Evolutionary conservation across 2,797 vertebrate genomes (phyloP).

Genomic region (Eutrigla gurnardus): DNA sequence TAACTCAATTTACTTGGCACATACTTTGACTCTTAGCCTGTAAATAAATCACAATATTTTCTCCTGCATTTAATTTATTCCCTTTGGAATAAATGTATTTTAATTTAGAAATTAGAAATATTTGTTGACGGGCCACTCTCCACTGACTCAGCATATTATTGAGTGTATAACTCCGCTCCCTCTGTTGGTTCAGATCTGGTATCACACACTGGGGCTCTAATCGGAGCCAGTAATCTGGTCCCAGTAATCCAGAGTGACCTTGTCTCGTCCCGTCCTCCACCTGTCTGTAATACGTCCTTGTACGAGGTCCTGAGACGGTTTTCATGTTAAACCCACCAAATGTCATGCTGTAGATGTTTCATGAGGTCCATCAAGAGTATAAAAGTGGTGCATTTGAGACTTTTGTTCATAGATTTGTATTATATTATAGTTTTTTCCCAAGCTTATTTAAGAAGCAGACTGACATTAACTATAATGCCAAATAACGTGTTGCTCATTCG

Average conservation of each 20-base stretch:
- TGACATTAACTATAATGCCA: constrained; percentile 34
- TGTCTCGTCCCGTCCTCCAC: constrained; percentile 4
- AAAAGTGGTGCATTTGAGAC: constrained; percentile 12
- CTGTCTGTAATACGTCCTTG: not conserved
- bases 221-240: constrained; percentile 49
- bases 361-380: not conserved
- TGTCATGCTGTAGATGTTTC: constrained; percentile 6
- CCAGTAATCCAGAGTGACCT: constrained; percentile 67
- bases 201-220: constrained; percentile 47
- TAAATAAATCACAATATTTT: not conserved
- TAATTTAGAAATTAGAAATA: not conserved
- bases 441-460: constrained; percentile 51
- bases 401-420: constrained; percentile 65
- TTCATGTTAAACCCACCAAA: not conserved
- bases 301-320: not conserved
- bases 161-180: constrained; percentile 7
- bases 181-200: constrained; percentile 25
- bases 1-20: not conserved
- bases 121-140: not conserved
- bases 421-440: constrained; percentile 37
- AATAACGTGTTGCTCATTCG: constrained; percentile 35
- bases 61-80: not conserved
- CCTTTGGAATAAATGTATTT: not conserved
- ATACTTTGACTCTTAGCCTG: not conserved
- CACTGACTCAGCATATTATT: not conserved